Base-by-base conservation (phyloP, 1,140 invertebrate genomes). In the Nasonia longicornis region DNA sequence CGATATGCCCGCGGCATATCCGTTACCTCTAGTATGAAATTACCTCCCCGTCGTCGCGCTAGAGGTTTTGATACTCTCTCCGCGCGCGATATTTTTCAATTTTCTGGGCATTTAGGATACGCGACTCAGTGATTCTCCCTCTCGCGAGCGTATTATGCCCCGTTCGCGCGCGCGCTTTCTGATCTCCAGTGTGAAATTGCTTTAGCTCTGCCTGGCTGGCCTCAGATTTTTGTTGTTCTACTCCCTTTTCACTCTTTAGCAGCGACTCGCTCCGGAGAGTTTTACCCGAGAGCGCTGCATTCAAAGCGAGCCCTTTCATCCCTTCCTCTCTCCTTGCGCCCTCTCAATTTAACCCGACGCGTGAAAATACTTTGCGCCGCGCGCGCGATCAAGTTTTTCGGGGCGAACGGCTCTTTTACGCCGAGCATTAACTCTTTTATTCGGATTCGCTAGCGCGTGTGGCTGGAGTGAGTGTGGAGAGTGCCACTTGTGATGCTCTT, bases 131-230 rank as follows among this genome's bases (percentile, higher is more conserved):
- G 80, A 83, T 85, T 81, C 84, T 83, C 52, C 8, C 38, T 7
- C 7, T 7, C 38, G 38, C 83, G 78, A 81, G 79, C 73, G 84
- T 80, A 78, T 35, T 35, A 78, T 77, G 35, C 85, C 26, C 26
- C 26, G 26, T 1, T 26, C 26, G 26, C 26, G 26, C 31, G 31
- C 80, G 82, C 80, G 83, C 85, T 86, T 87, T 84, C 84, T 82
- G 85, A 87, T 87, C 85, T 81, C 83, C 79, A 73, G 82, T 86
- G 86, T 86, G 86, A 87, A 88, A 88, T 88, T 88, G 85, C 85
- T 87, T 87, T 84, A 85, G 79, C 83, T 84, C 77, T 85, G 81
- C 82, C 66, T 80, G 78, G 69, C 79, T 85, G 74, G 72, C 80
- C 82, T 86, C 81, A 85, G 80, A 85, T 86, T 85, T 86, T 86